These are phyloP conservation scores for Penaeus chinensis DNA, from an alignment of 1,140 invertebrate species.

Conservation along the genomic window DNA sequence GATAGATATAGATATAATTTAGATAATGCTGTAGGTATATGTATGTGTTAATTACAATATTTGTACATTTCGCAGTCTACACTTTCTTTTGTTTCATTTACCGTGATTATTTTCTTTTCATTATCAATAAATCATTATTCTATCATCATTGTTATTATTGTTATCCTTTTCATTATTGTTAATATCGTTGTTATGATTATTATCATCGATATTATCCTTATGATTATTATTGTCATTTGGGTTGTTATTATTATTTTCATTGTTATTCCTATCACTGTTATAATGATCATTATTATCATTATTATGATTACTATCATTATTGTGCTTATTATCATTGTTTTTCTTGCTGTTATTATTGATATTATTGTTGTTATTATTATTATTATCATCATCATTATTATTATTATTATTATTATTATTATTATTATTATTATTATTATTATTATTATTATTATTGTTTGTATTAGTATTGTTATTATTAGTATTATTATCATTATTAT, in stretches of 20 bases:
- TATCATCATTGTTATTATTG: too few species aligned
- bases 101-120: too few species aligned
- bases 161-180: background rate
- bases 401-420: constrained; percentile 17
- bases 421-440: background rate
- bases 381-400: constrained; percentile 20
- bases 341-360: background rate
- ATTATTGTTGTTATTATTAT: constrained; percentile 26
- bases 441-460: background rate
- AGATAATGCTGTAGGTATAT: too few species aligned
- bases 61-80: too few species aligned
- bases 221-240: too few species aligned
- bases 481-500: background rate
- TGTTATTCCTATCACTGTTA: too few species aligned
- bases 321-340: background rate
- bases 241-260: too few species aligned
- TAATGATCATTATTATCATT: background rate
- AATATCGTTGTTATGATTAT: constrained; percentile 7
- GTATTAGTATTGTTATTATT: background rate
- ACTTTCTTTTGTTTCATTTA: too few species aligned
- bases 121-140: too few species aligned
- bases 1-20: too few species aligned
- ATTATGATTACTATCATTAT: background rate
- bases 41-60: too few species aligned
- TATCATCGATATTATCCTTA: too few species aligned